phyloP scores from a whole-genome alignment of 2,888 invertebrate genomes.

The Noctuana brunneofusca region DNA sequence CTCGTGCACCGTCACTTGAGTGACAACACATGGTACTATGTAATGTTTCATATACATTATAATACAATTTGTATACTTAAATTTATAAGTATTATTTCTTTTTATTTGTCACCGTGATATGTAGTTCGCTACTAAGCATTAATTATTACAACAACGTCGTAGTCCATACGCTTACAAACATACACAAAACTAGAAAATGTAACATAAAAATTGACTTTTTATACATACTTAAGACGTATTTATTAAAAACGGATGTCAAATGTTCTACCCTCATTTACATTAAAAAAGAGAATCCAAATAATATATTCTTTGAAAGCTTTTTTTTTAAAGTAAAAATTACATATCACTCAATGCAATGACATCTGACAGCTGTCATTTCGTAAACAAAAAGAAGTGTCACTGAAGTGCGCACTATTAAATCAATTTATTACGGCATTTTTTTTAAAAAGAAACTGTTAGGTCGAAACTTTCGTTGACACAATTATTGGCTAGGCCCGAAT shows the following conservation, averaged over 20 bases:
- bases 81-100: slow-evolving; percentile 37
- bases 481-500: background rate
- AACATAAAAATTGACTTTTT: slow-evolving; percentile 35
- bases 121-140: slow-evolving; percentile 59
- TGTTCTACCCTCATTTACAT: background rate
- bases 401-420: too few species aligned
- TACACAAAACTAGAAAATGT: slow-evolving; percentile 14
- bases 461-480: too few species aligned
- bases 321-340: too few species aligned
- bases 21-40: slow-evolving; percentile 47
- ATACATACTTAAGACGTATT: slow-evolving; percentile 3
- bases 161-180: slow-evolving; percentile 36
- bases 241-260: slow-evolving; percentile 1
- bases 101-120: slow-evolving; percentile 80
- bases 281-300: too few species aligned
- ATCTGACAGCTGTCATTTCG: too few species aligned
- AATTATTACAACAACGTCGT: slow-evolving; percentile 38
- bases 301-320: too few species aligned
- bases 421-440: too few species aligned
- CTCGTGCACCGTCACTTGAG: slow-evolving; percentile 21
- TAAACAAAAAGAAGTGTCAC: too few species aligned
- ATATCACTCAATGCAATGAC: too few species aligned
- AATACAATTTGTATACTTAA: slow-evolving; percentile 7
- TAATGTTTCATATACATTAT: slow-evolving; percentile 35
- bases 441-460: too few species aligned